Percentiles rank a stretch among this genome's conserved stretches.
phyloP scores from a whole-genome alignment of 2,888 invertebrate species.

The Heteromyza rotundicornis region DNA sequence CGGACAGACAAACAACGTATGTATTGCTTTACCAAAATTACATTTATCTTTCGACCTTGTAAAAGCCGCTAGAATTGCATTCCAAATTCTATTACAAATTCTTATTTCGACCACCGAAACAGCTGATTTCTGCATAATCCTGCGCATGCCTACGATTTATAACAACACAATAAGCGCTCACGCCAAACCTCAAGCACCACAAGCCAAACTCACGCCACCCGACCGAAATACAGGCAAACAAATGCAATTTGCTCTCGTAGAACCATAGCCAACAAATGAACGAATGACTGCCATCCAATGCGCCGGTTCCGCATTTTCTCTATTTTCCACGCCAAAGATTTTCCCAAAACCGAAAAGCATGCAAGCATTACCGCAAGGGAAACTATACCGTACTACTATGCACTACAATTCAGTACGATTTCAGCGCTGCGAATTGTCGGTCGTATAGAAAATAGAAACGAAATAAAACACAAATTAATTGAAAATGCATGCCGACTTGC shows the following conservation, averaged over 20 bases:
- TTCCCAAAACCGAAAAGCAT: background rate
- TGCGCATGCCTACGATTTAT: slow-evolving; percentile 8
- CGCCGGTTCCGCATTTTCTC: background rate
- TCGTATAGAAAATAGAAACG: background rate
- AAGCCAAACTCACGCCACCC: background rate
- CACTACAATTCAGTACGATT: slow-evolving; percentile 16
- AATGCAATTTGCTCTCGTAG: too few relatives aligned
- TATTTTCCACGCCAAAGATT: background rate
- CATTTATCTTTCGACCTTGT: too few relatives aligned
- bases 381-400: too few relatives aligned
- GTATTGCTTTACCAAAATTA: too few relatives aligned
- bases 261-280: too few relatives aligned
- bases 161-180: slow-evolving; percentile 1
- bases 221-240: background rate
- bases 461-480: too few relatives aligned
- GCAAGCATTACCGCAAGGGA: slow-evolving; percentile 3
- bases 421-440: slow-evolving; percentile 18
- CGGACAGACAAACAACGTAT: too few relatives aligned
- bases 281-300: too few relatives aligned
- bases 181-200: too few relatives aligned
- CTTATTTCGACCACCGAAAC: background rate
- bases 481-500: too few relatives aligned
- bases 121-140: slow-evolving; percentile 2
- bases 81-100: slow-evolving; percentile 6
- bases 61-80: too few relatives aligned